A percentile compares a stretch with the other conserved stretches of the same genome.
Conservation (phyloP, 2,888 invertebrate genomes). For the Halocaridina rubra region DNA sequence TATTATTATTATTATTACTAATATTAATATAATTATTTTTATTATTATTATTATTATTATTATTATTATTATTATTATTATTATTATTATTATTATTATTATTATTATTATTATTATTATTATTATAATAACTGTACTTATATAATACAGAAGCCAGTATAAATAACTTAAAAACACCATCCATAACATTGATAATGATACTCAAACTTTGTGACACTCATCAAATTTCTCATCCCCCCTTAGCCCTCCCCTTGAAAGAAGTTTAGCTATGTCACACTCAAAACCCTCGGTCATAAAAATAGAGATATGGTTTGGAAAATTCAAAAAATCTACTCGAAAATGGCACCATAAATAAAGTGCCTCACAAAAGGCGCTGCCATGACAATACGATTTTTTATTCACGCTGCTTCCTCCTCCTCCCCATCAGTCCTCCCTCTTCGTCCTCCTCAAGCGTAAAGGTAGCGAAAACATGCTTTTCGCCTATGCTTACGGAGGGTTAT, state of each 20-base stretch:
- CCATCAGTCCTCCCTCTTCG: neutral
- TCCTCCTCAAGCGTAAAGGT: neutral
- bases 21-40: too few relatives aligned
- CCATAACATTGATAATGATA: too few relatives aligned
- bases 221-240: too few relatives aligned
- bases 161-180: too few relatives aligned
- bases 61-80: too few relatives aligned
- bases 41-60: too few relatives aligned
- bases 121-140: too few relatives aligned
- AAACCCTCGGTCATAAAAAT: constrained; percentile 50
- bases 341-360: constrained; percentile 51
- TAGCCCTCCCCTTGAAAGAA: constrained; percentile 34
- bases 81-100: too few relatives aligned
- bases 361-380: constrained; percentile 39
- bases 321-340: constrained; percentile 60
- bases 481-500: constrained; percentile 26
- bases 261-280: constrained; percentile 27
- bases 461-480: constrained; percentile 17
- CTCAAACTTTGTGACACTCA: constrained; percentile 14
- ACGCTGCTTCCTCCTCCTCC: neutral
- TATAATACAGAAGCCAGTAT: too few relatives aligned
- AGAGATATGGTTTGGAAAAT: constrained; percentile 58
- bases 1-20: too few relatives aligned
- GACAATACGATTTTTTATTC: constrained; percentile 40
- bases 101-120: too few relatives aligned